Percentiles rank a stretch among this genome's conserved stretches.
Conservation (phyloP, 1,140 invertebrate species). For the Drosophila azteca region DNA sequence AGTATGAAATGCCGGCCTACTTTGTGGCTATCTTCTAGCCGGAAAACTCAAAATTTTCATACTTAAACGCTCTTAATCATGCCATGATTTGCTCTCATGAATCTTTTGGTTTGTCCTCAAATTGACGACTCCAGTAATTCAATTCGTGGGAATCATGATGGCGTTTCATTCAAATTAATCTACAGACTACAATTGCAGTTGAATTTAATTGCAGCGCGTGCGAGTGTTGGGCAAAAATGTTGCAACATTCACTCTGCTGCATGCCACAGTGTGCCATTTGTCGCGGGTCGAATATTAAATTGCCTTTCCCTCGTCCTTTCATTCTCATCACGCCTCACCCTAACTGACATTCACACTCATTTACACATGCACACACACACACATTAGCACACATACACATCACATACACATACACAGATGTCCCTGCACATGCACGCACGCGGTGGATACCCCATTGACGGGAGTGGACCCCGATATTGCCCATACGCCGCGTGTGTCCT, state of each 20-base stretch:
- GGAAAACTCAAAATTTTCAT: too few relatives aligned
- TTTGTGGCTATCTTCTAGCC: too few relatives aligned
- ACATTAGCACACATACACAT: constrained; percentile 1
- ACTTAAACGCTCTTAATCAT: too few relatives aligned
- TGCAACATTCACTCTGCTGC: constrained; percentile 31
- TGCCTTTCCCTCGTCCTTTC: background rate
- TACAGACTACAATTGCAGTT: constrained; percentile 5
- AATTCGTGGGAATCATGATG: constrained; percentile 1
- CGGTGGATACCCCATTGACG: constrained; percentile 13
- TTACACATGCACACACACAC: constrained; percentile 11
- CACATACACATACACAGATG: constrained; percentile 5
- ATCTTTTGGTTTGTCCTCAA: too few relatives aligned
- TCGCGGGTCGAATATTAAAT: constrained; percentile 48
- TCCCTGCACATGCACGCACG: background rate
- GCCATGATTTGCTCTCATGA: too few relatives aligned
- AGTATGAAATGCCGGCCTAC: too few relatives aligned
- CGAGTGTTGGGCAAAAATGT: constrained; percentile 4
- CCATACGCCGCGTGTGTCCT: constrained; percentile 42
- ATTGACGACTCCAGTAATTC: too few relatives aligned
- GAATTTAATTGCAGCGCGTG: constrained; percentile 34
- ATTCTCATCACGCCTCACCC: too few relatives aligned
- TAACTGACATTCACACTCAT: constrained; percentile 11
- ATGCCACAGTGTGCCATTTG: constrained; percentile 33
- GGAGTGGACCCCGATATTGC: constrained; percentile 18
- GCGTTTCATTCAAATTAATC: constrained; percentile 28